Conservation (phyloP, 2,888 invertebrate species). For the Tiliacea aurago region DNA sequence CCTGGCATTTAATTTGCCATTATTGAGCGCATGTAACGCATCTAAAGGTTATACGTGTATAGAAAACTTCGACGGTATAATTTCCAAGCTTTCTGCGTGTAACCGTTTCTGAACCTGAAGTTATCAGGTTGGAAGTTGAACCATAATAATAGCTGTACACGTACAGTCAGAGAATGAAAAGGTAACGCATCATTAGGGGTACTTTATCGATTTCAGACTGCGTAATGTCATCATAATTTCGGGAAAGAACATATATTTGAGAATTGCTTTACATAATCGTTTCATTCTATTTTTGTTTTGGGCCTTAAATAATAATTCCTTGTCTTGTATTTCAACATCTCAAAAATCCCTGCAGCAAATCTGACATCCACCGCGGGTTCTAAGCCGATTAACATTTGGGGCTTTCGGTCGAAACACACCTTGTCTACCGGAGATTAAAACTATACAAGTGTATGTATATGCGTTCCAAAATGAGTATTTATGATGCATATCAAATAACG, state of each 20-base stretch:
- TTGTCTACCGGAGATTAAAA: conserved; percentile 61
- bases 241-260: background rate
- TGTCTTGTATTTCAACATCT: conserved; percentile 64
- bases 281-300: conserved; percentile 7
- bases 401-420: conserved; percentile 56
- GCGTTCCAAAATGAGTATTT: conserved; percentile 42
- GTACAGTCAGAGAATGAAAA: background rate
- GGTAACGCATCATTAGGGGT: background rate
- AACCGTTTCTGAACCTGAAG: background rate
- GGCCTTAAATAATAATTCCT: conserved; percentile 55
- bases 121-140: background rate
- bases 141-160: background rate
- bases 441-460: conserved; percentile 41
- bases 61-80: background rate
- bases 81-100: background rate
- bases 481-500: conserved; percentile 56
- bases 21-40: too few relatives aligned
- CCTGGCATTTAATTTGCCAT: too few relatives aligned
- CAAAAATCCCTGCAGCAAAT: conserved; percentile 68
- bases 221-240: background rate
- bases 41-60: background rate
- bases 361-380: conserved; percentile 70
- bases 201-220: background rate
- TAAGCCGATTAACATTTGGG: conserved; percentile 79
- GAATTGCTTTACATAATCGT: background rate